Conservation (phyloP, 2,888 invertebrate genomes). For the Sesia bembeciformis region DNA sequence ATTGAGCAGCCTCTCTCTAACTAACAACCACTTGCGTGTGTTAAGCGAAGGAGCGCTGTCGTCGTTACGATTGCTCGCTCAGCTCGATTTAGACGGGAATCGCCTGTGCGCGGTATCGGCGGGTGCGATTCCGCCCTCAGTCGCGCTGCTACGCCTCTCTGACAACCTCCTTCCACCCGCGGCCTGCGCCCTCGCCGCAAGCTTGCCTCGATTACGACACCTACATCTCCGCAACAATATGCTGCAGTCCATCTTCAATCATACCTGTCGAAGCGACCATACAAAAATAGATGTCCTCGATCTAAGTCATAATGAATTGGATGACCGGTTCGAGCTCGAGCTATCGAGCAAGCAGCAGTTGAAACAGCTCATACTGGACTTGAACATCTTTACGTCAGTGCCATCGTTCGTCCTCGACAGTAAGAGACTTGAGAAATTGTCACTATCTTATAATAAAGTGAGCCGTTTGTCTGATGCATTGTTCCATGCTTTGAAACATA, state of each 20-base stretch:
- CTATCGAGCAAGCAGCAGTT: conserved; percentile 79
- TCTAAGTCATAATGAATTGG: conserved; percentile 84
- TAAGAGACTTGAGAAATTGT: conserved; percentile 80
- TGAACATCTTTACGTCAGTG: conserved; percentile 80
- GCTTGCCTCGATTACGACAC: conserved; percentile 75
- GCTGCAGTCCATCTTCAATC: conserved; percentile 23
- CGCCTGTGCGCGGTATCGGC: conserved; percentile 74
- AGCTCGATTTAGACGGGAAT: conserved; percentile 80
- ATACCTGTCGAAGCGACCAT: conserved; percentile 18
- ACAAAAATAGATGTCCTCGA: conserved; percentile 82
- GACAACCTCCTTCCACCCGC: conserved; percentile 77
- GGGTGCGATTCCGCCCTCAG: conserved; percentile 72
- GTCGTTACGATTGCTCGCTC: conserved; percentile 74
- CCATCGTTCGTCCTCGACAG: conserved; percentile 77
- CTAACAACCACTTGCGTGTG: conserved; percentile 81
- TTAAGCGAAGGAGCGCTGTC: conserved; percentile 66
- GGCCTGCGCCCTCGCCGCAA: conserved; percentile 70
- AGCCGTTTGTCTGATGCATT: conserved; percentile 77
- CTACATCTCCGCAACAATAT: conserved; percentile 73
- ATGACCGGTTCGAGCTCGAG: conserved; percentile 74
- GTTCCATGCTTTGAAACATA: conserved; percentile 78
- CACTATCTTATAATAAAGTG: conserved; percentile 82
- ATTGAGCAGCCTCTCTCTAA: conserved; percentile 82
- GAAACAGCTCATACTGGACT: conserved; percentile 82
- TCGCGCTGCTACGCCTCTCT: conserved; percentile 78